Conservation (phyloP, 2,888 invertebrate species). For the Drosophila cracens region DNA sequence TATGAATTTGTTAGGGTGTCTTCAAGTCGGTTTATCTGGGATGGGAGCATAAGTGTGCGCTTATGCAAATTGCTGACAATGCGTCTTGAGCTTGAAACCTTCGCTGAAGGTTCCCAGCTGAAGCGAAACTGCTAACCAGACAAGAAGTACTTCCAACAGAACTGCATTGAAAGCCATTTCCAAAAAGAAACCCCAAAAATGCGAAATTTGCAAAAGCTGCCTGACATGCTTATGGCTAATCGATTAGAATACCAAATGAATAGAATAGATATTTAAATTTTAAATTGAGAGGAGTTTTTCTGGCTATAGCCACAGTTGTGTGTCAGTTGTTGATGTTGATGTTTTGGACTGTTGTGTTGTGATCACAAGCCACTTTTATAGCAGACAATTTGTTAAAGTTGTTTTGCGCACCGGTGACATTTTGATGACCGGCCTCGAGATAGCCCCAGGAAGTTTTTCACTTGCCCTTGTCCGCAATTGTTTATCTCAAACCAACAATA, state of each 20-base stretch:
- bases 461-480: slow-evolving; percentile 18
- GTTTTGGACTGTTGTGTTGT: not conserved
- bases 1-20: not conserved
- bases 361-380: slow-evolving; percentile 36
- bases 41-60: not conserved
- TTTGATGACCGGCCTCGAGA: slow-evolving; percentile 42
- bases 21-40: not conserved
- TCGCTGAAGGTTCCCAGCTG: slow-evolving; percentile 19
- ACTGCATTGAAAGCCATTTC: slow-evolving; percentile 34
- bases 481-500: slow-evolving; percentile 24
- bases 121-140: slow-evolving; percentile 24
- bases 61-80: slow-evolving; percentile 28
- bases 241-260: not conserved
- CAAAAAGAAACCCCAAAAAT: slow-evolving; percentile 8
- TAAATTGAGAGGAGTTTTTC: not conserved
- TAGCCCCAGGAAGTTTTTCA: slow-evolving; percentile 46
- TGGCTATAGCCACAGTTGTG: not conserved
- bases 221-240: not conserved
- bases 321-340: not conserved
- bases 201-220: not conserved
- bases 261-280: not conserved
- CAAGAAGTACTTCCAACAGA: slow-evolving; percentile 10
- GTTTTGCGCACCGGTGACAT: slow-evolving; percentile 43
- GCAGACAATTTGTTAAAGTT: slow-evolving; percentile 39
- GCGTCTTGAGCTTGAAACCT: slow-evolving; percentile 27